A percentile compares a stretch with the other conserved stretches of the same genome.
phyloP scores from a whole-genome alignment of 2,113 vertebrate genomes.

The Carettochelys insculpta region DNA sequence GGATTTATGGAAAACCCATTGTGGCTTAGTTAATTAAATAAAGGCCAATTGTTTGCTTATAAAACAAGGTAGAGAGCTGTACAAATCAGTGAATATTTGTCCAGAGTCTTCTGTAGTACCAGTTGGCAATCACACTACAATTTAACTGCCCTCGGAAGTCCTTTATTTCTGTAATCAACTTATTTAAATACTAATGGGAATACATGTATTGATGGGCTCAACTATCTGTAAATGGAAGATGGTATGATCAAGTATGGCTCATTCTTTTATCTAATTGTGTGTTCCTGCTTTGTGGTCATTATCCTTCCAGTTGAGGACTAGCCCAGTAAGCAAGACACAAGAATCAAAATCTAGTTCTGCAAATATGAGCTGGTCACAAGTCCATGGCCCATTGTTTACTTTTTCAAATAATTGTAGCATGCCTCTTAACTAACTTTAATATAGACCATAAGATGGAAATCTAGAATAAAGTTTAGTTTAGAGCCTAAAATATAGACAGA shows the following conservation, averaged over 20 bases:
- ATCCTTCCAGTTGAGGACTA: neutral
- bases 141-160: neutral
- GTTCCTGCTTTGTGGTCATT: neutral
- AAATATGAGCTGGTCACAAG: neutral
- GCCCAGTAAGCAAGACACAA: neutral
- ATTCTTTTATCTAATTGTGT: neutral
- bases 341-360: neutral
- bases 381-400: neutral
- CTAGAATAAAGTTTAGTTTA: neutral
- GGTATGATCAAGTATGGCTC: too few relatives aligned
- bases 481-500: neutral
- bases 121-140: neutral
- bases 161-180: neutral
- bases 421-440: neutral
- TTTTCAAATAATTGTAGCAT: neutral
- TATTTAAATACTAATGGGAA: neutral
- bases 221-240: neutral
- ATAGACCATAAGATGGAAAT: neutral
- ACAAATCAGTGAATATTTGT: neutral
- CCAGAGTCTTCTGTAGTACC: neutral
- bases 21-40: neutral
- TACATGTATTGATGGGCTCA: neutral
- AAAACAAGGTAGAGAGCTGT: neutral
- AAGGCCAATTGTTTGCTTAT: neutral
- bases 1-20: neutral